Conservation (phyloP, 2,888 invertebrate species). For the Lymantria dispar region DNA sequence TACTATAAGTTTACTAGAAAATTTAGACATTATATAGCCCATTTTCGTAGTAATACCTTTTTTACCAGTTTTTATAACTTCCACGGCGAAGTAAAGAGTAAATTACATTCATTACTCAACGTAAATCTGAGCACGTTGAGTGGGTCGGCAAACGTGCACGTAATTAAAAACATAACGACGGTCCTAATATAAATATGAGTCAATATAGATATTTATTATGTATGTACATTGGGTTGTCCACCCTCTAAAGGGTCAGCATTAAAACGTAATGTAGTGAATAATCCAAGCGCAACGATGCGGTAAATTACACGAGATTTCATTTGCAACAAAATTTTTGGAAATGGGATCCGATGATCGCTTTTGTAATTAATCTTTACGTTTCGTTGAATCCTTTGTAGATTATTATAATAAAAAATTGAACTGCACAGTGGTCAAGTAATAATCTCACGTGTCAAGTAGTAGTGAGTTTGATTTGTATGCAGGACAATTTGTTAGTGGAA, state of each 20-base stretch:
- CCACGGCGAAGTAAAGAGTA: no score
- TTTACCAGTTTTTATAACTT: no score
- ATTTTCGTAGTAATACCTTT: no score
- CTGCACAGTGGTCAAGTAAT: no score
- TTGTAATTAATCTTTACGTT: slow-evolving; percentile 26
- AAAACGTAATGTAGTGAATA: slow-evolving; percentile 50
- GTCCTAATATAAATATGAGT: slow-evolving; percentile 2
- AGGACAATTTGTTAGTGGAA: no score
- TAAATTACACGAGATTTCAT: slow-evolving; percentile 44
- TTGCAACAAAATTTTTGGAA: slow-evolving; percentile 34
- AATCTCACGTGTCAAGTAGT: no score
- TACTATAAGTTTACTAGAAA: no score
- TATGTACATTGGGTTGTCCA: slow-evolving; percentile 23
- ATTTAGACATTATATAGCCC: no score
- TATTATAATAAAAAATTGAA: neutral
- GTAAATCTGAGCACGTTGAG: neutral
- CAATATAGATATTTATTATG: slow-evolving; percentile 3
- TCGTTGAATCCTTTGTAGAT: slow-evolving; percentile 7
- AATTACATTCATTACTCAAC: no score
- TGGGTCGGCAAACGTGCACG: slow-evolving; percentile 3
- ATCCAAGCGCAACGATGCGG: slow-evolving; percentile 38
- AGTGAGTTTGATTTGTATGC: no score
- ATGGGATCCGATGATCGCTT: slow-evolving; percentile 24
- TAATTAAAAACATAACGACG: slow-evolving; percentile 33
- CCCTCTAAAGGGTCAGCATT: slow-evolving; percentile 45